Evolutionary conservation across 92 coral and sea anemone genomes (phyloP).

Genomic region (Phenganax subtilis): DNA sequence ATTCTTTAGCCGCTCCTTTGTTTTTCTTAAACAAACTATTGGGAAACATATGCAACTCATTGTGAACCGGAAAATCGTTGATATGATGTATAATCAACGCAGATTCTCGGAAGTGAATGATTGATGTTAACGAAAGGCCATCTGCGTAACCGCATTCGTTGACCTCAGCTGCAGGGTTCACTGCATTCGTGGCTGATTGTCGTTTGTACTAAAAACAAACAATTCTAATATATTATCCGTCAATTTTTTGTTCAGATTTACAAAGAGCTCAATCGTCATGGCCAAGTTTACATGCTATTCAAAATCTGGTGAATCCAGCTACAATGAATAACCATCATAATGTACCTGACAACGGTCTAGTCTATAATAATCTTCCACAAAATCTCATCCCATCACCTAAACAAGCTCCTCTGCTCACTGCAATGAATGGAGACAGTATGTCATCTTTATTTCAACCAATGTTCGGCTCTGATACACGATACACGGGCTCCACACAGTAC

Average conservation of each 20-base stretch:
- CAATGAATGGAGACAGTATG: slow-evolving; percentile 33
- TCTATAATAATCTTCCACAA: slow-evolving; percentile 30
- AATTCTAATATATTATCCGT: not conserved
- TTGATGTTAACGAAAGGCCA: not conserved
- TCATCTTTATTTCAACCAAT: slow-evolving; percentile 36
- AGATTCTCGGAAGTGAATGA: not conserved
- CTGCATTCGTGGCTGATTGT: not conserved
- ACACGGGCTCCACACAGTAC: slow-evolving; percentile 34
- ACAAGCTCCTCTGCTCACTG: slow-evolving; percentile 14
- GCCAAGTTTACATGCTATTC: slow-evolving; percentile 36
- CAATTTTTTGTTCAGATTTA: slow-evolving; percentile 5
- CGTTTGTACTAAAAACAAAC: not conserved
- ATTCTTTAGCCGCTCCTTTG: not conserved
- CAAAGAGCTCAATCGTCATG: slow-evolving; percentile 29
- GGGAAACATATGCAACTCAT: not conserved
- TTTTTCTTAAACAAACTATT: not conserved
- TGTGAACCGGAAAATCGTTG: no score
- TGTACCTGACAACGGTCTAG: slow-evolving; percentile 4
- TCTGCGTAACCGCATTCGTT: not conserved
- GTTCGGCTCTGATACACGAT: slow-evolving; percentile 31
- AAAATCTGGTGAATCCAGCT: slow-evolving; percentile 26
- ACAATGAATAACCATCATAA: slow-evolving; percentile 26
- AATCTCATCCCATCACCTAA: slow-evolving; percentile 24
- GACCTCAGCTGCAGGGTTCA: no score
- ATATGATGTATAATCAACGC: no score